phyloP scores from a whole-genome alignment of 2,888 invertebrate genomes.

The Timema podura region DNA sequence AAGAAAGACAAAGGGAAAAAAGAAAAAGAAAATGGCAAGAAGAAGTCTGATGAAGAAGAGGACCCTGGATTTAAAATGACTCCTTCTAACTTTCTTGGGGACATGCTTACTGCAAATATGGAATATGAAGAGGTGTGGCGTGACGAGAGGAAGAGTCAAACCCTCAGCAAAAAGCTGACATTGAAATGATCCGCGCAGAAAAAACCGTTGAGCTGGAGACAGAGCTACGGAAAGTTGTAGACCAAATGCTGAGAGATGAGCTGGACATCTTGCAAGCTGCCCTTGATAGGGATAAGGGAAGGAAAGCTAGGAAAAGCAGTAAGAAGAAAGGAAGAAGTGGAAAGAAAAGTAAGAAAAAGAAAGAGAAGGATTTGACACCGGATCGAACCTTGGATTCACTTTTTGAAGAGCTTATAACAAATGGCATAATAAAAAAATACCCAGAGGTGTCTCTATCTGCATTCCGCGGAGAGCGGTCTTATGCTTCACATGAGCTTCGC shows the following conservation, averaged over 20 bases:
- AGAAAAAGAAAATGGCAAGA: constrained; percentile 61
- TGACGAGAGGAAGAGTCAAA: constrained; percentile 71
- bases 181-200: constrained; percentile 77
- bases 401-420: constrained; percentile 85
- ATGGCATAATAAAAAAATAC: constrained; percentile 83
- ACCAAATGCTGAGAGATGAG: constrained; percentile 60
- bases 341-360: constrained; percentile 81
- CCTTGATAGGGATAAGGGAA: constrained; percentile 69
- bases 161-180: constrained; percentile 69
- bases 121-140: constrained; percentile 83
- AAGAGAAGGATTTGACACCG: constrained; percentile 86
- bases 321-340: constrained; percentile 52
- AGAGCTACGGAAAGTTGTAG: constrained; percentile 76
- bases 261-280: constrained; percentile 64
- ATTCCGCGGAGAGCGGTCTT: constrained; percentile 78
- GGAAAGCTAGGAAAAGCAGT: constrained; percentile 68
- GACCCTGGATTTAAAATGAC: constrained; percentile 63
- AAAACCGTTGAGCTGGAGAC: constrained; percentile 78
- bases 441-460: constrained; percentile 62
- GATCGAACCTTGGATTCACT: constrained; percentile 86
- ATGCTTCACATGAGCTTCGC: constrained; percentile 53
- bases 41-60: constrained; percentile 56
- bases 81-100: constrained; percentile 67
- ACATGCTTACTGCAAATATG: constrained; percentile 65
- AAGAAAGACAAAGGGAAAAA: constrained; percentile 68